These are phyloP conservation scores for Campoletis sonorensis DNA, from an alignment of 1,140 invertebrate genomes.

Conservation along the genomic window DNA sequence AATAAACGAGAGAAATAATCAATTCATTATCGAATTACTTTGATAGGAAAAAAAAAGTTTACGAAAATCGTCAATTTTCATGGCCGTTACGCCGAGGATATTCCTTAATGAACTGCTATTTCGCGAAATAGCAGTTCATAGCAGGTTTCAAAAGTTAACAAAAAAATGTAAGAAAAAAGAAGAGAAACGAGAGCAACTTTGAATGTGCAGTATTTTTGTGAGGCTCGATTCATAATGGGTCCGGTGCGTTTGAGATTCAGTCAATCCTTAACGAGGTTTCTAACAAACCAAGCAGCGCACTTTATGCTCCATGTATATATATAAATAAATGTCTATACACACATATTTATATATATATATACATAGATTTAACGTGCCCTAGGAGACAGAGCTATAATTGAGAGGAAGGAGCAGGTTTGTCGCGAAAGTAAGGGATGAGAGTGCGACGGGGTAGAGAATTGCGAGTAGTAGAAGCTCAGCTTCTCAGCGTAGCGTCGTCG, in stretches of 20 bases:
- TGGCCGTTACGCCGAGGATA: too few species aligned
- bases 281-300: neutral
- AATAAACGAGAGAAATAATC: too few species aligned
- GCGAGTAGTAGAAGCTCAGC: slow-evolving; percentile 28
- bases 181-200: neutral
- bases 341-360: neutral
- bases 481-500: neutral
- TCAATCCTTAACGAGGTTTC: slow-evolving; percentile 33
- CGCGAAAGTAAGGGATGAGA: slow-evolving; percentile 23
- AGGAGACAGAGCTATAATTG: slow-evolving; percentile 37
- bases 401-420: slow-evolving; percentile 22
- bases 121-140: too few species aligned
- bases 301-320: neutral
- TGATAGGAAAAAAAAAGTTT: too few species aligned
- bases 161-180: too few species aligned
- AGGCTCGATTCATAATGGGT: slow-evolving; percentile 11
- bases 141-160: neutral
- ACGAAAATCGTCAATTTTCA: too few species aligned
- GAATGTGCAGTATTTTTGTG: neutral
- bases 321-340: too few species aligned
- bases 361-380: neutral
- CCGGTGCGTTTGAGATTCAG: slow-evolving; percentile 22
- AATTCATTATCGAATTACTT: too few species aligned
- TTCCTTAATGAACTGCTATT: too few species aligned
- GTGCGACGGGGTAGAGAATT: slow-evolving; percentile 45